Conservation (phyloP, 2,113 vertebrate species). For the Nibea albiflora region DNA sequence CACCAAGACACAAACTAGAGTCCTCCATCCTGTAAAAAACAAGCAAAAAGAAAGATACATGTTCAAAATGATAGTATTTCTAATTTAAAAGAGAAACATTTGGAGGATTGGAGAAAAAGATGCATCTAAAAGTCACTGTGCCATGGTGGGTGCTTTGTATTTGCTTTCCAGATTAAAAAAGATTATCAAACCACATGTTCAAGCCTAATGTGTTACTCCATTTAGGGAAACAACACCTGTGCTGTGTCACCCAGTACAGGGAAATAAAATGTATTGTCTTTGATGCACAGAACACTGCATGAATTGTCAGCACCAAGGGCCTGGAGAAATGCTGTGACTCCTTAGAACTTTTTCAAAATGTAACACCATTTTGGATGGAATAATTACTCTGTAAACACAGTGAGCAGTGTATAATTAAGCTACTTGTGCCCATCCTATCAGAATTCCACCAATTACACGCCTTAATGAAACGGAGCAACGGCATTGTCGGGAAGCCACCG, state of each 20-base stretch:
- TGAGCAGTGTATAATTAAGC: conserved; percentile 86
- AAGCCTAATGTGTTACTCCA: conserved; percentile 22
- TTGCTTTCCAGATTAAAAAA: background rate
- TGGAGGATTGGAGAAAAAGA: background rate
- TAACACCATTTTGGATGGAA: conserved; percentile 83
- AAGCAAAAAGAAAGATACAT: conserved; percentile 26
- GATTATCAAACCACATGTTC: conserved; percentile 10
- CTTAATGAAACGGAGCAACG: conserved; percentile 86
- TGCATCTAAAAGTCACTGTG: background rate
- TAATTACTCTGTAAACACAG: conserved; percentile 86
- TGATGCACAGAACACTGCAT: conserved; percentile 68
- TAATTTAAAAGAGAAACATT: background rate
- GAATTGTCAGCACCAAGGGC: conserved; percentile 63
- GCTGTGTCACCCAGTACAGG: conserved; percentile 41
- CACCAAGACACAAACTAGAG: conserved; percentile 99
- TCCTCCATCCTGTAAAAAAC: conserved; percentile 95
- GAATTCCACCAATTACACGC: conserved; percentile 89
- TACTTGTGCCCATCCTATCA: conserved; percentile 87
- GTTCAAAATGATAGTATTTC: background rate
- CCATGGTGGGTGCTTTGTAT: background rate
- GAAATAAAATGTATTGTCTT: conserved; percentile 57
- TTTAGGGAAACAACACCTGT: conserved; percentile 38
- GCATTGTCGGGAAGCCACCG: conserved; percentile 81
- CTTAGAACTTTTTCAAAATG: conserved; percentile 80
- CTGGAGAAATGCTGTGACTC: conserved; percentile 68